phyloP scores from a whole-genome alignment of 2,797 vertebrate genomes.

The Adrianichthys oophorus region DNA sequence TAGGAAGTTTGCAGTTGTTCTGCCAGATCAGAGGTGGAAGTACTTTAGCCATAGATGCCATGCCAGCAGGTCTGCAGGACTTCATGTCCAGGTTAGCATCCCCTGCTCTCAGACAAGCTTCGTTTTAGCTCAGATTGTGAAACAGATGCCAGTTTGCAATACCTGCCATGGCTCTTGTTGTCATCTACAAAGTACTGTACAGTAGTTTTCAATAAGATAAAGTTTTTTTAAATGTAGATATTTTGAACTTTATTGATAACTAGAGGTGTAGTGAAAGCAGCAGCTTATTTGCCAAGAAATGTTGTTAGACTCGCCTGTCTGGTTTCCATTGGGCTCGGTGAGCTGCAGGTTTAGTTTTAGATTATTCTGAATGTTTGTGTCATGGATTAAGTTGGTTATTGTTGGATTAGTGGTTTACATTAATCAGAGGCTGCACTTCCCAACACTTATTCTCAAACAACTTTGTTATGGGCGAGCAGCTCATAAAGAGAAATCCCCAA shows the following conservation, averaged over 20 bases:
- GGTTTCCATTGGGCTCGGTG: constrained; percentile 13
- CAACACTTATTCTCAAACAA: neutral
- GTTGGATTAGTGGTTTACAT: constrained; percentile 38
- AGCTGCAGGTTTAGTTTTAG: neutral
- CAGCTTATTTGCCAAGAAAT: constrained; percentile 4
- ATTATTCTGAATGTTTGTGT: constrained; percentile 29
- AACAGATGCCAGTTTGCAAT: constrained; percentile 9
- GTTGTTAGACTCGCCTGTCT: constrained; percentile 11
- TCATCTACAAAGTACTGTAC: neutral
- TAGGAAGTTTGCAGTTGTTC: constrained; percentile 10
- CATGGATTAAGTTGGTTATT: constrained; percentile 33
- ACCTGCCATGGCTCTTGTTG: neutral
- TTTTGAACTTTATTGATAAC: constrained; percentile 2
- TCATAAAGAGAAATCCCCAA: neutral
- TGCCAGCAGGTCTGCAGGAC: constrained; percentile 30
- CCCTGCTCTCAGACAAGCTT: constrained; percentile 8
- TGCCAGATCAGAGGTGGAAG: constrained; percentile 23
- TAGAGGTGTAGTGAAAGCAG: neutral
- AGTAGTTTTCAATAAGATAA: neutral
- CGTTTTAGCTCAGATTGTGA: constrained; percentile 20
- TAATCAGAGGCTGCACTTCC: constrained; percentile 10
- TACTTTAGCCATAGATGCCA: constrained; percentile 33
- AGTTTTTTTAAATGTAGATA: constrained; percentile 1
- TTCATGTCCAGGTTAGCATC: constrained; percentile 5
- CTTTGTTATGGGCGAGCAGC: neutral